phyloP scores from a whole-genome alignment of 2,797 vertebrate species.

The Squalus acanthias region DNA sequence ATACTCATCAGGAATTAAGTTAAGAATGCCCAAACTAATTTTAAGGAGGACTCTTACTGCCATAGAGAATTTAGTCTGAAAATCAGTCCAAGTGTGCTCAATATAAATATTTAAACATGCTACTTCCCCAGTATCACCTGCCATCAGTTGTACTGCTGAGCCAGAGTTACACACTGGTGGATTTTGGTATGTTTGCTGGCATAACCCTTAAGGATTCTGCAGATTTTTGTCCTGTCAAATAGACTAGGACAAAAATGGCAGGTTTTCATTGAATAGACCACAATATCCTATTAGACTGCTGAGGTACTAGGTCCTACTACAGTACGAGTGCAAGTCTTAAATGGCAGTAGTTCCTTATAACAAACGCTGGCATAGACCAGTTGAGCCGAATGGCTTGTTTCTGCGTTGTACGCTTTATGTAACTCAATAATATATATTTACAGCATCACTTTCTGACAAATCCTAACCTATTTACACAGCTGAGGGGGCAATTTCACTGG shows the following conservation, averaged over 20 bases:
- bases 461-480: background rate
- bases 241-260: background rate
- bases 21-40: background rate
- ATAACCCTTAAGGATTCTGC: background rate
- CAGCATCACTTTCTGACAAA: too few relatives aligned
- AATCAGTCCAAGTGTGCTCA: background rate
- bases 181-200: too few relatives aligned
- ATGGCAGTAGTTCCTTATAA: background rate
- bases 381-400: too few relatives aligned
- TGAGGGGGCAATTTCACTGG: background rate
- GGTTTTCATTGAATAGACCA: background rate
- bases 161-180: background rate
- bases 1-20: background rate
- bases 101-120: background rate
- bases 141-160: background rate
- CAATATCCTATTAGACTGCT: background rate
- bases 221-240: background rate
- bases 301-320: too few relatives aligned
- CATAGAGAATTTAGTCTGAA: background rate
- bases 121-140: background rate
- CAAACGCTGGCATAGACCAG: background rate
- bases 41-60: background rate
- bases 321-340: background rate
- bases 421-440: too few relatives aligned
- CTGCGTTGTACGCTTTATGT: too few relatives aligned